Conservation (phyloP, 2,888 invertebrate genomes). For the Hanleya hanleyi region DNA sequence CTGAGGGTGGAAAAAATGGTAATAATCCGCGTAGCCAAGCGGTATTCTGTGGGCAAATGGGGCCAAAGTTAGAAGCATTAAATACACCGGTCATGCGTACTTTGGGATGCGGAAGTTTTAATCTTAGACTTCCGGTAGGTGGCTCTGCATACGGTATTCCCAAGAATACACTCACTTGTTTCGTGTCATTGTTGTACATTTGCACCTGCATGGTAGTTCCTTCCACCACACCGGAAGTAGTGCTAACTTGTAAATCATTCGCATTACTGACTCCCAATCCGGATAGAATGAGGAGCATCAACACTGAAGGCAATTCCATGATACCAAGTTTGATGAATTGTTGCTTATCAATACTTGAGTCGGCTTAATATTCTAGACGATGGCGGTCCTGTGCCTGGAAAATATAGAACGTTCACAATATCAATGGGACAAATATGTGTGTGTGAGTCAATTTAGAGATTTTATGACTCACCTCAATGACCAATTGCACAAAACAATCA, state of each 20-base stretch:
- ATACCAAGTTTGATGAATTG: too few species aligned
- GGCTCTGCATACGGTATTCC: constrained; percentile 17
- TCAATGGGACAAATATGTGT: too few species aligned
- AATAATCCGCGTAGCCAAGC: not conserved
- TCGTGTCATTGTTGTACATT: not conserved
- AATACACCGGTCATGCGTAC: not conserved
- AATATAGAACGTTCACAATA: too few species aligned
- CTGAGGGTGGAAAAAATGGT: not conserved
- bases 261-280: too few species aligned
- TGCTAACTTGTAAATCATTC: not conserved
- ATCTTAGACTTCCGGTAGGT: not conserved
- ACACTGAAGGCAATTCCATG: too few species aligned
- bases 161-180: not conserved
- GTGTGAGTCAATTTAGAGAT: too few species aligned
- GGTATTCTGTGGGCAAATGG: not conserved
- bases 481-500: too few species aligned
- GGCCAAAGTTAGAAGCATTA: constrained; percentile 1
- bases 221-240: not conserved
- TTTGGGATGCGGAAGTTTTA: not conserved
- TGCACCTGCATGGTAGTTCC: not conserved
- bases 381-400: too few species aligned
- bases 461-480: too few species aligned
- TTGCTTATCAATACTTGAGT: too few species aligned
- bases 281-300: too few species aligned
- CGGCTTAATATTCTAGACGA: too few species aligned